Conservation (phyloP, 2,797 vertebrate species). For the Gouania willdenowi region DNA sequence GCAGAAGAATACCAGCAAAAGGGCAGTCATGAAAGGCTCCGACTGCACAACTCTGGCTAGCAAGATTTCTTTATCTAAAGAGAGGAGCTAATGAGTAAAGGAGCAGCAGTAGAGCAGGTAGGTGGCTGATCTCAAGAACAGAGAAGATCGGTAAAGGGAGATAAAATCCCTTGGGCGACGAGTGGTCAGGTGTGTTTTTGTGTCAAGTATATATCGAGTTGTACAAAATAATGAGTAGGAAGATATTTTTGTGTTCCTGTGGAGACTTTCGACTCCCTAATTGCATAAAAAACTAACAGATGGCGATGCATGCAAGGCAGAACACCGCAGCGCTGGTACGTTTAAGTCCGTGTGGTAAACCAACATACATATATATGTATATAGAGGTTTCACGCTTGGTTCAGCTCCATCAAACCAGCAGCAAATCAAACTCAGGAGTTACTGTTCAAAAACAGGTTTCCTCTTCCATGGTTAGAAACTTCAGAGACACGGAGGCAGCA, state of each 20-base stretch:
- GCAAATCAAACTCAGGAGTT: constrained; percentile 9
- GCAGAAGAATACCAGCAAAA: constrained; percentile 24
- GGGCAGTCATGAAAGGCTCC: constrained; percentile 6
- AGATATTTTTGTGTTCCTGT: not conserved
- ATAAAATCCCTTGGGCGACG: constrained; percentile 1
- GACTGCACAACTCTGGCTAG: constrained; percentile 12
- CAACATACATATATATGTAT: too few species aligned
- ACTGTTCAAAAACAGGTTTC: constrained; percentile 19
- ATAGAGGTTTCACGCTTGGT: not conserved
- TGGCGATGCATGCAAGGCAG: constrained; percentile 1
- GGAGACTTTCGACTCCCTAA: not conserved
- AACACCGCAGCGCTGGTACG: constrained; percentile 3
- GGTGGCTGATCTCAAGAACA: constrained; percentile 27
- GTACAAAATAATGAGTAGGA: not conserved
- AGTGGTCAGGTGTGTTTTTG: constrained; percentile 24
- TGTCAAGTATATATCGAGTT: constrained; percentile 5
- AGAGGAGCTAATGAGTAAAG: constrained; percentile 35
- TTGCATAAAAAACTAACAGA: constrained; percentile 14
- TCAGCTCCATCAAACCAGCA: not conserved
- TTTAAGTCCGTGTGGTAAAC: not conserved
- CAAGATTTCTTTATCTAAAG: not conserved
- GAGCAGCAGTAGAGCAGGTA: constrained; percentile 40
- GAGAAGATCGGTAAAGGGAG: constrained; percentile 14
- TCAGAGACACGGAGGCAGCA: constrained; percentile 15
- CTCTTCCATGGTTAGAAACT: constrained; percentile 10